Percentiles rank a stretch among this genome's conserved stretches.
Evolutionary conservation across 2,888 invertebrate species (phyloP).

Genomic region (Venusia cambrica): DNA sequence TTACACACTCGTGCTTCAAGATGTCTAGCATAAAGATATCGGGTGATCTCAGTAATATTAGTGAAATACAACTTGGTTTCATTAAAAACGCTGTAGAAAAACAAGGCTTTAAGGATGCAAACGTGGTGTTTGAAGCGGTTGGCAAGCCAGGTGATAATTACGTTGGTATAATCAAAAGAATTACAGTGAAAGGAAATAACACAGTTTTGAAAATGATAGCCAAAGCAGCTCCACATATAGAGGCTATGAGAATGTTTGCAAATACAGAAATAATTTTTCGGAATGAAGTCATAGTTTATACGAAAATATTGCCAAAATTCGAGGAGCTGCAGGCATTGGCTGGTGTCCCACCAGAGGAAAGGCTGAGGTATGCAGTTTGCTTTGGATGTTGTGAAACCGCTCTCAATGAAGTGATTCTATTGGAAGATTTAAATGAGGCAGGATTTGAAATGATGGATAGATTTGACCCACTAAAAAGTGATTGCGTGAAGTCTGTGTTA

Average conservation of each 20-base stretch:
- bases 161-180: conserved; percentile 33
- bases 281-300: conserved; percentile 44
- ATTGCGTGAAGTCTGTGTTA: conserved; percentile 34
- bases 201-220: conserved; percentile 40
- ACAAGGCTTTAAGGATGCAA: conserved; percentile 20
- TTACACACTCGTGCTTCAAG: conserved; percentile 1
- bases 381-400: conserved; percentile 37
- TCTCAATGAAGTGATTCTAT: conserved; percentile 42
- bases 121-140: conserved; percentile 23
- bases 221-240: conserved; percentile 37
- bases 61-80: conserved; percentile 22
- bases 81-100: conserved; percentile 22
- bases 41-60: conserved; percentile 26
- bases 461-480: conserved; percentile 32
- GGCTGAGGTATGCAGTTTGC: conserved; percentile 37
- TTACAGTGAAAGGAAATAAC: conserved; percentile 29
- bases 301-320: conserved; percentile 38
- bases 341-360: conserved; percentile 34
- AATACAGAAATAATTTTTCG: conserved; percentile 29
- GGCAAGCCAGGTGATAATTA: conserved; percentile 39
- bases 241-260: conserved; percentile 22
- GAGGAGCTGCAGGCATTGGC: conserved; percentile 32
- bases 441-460: conserved; percentile 39
- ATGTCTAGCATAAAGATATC: conserved; percentile 24
- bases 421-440: conserved; percentile 41